Conservation (phyloP, 1,140 invertebrate genomes). For the Sitobion miscanthi region DNA sequence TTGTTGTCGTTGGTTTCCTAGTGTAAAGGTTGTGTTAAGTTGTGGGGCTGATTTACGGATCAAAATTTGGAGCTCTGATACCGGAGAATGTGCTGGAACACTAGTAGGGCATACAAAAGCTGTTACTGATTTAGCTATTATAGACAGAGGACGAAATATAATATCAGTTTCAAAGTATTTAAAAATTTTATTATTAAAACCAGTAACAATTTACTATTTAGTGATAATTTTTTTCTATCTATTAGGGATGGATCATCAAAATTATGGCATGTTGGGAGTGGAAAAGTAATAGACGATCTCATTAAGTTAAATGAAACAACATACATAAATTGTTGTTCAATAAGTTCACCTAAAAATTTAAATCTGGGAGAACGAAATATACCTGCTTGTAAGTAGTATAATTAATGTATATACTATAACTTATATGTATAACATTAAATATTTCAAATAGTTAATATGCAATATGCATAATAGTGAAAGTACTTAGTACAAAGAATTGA, state of each 20-base stretch:
- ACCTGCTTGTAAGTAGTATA: conserved; percentile 35
- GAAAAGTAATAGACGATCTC: conserved; percentile 40
- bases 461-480: too few relatives aligned
- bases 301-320: not conserved
- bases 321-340: conserved; percentile 59
- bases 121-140: conserved; percentile 71
- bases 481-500: too few relatives aligned
- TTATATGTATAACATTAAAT: too few relatives aligned
- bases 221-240: not conserved
- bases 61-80: conserved; percentile 75
- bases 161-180: conserved; percentile 72
- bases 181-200: not conserved
- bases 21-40: conserved; percentile 72
- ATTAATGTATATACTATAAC: not conserved
- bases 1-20: conserved; percentile 75
- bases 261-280: conserved; percentile 55
- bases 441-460: too few relatives aligned
- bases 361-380: conserved; percentile 2
- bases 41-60: conserved; percentile 74
- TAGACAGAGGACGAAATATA: conserved; percentile 77
- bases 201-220: not conserved
- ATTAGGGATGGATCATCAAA: conserved; percentile 51
- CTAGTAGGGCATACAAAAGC: conserved; percentile 73
- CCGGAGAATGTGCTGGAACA: conserved; percentile 72
- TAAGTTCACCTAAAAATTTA: not conserved